A percentile compares a stretch with the other conserved stretches of the same genome.
Evolutionary conservation across 2,888 invertebrate species (phyloP).

Genomic region (Griposia aprilina): DNA sequence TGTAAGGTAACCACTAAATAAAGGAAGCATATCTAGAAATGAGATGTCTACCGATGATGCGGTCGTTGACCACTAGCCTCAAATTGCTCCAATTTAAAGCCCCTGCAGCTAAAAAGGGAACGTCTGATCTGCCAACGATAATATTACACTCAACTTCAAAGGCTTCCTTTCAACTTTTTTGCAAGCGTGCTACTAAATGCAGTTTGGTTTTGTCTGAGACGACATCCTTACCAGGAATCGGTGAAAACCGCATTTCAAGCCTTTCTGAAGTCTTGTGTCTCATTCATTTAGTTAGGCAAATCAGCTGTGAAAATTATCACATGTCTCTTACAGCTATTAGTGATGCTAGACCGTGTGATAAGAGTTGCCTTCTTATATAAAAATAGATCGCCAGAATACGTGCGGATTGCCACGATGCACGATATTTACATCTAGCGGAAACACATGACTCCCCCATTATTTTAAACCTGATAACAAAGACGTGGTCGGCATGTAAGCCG

Average conservation of each 20-base stretch:
- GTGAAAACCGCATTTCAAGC: neutral
- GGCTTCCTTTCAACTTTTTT: neutral
- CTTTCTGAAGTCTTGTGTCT: neutral
- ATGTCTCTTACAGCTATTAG: conserved; percentile 16
- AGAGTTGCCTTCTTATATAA: conserved; percentile 13
- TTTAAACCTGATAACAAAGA: conserved; percentile 28
- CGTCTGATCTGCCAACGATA: conserved; percentile 22
- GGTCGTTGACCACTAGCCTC: too few species aligned
- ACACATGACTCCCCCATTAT: conserved; percentile 45
- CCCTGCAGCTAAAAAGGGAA: conserved; percentile 10
- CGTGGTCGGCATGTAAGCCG: conserved; percentile 10
- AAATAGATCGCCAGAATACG: conserved; percentile 45
- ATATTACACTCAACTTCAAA: conserved; percentile 9
- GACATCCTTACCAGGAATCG: neutral
- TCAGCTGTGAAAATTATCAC: conserved; percentile 22
- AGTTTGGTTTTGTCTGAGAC: neutral
- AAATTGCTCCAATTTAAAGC: too few species aligned
- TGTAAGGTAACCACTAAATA: too few species aligned
- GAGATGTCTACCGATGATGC: too few species aligned
- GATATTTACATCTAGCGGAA: conserved; percentile 24
- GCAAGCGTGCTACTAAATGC: neutral
- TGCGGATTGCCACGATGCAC: conserved; percentile 41
- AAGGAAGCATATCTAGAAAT: too few species aligned
- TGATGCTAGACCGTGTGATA: conserved; percentile 30
- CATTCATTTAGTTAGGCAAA: neutral